Percentiles rank a stretch among this genome's conserved stretches.
phyloP scores from a whole-genome alignment of 92 coral and sea anemone species.

The Actinernus sp. region DNA sequence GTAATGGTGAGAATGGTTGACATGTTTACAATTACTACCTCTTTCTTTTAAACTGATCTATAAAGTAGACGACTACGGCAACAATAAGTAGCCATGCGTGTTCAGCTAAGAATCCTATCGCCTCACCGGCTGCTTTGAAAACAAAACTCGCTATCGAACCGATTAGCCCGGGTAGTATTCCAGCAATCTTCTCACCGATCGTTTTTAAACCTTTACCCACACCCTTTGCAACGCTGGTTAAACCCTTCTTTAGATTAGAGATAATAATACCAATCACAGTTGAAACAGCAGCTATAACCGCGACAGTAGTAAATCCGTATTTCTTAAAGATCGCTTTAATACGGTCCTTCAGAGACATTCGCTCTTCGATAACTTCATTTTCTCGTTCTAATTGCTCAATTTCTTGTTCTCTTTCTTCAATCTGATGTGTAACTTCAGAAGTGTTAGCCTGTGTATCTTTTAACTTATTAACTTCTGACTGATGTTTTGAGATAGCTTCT shows the following conservation, averaged over 20 bases:
- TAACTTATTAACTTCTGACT: too few species aligned
- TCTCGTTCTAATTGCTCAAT: conserved; percentile 23
- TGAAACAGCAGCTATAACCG: conserved; percentile 45
- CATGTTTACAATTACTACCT: conserved; percentile 5
- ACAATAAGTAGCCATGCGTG: conserved; percentile 57
- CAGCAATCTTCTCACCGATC: conserved; percentile 34
- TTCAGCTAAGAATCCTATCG: conserved; percentile 30
- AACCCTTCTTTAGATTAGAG: conserved; percentile 11
- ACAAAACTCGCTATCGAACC: conserved; percentile 56
- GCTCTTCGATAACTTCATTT: conserved; percentile 33
- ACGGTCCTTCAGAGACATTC: conserved; percentile 25
- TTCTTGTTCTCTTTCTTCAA: too few species aligned
- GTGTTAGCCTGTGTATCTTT: too few species aligned
- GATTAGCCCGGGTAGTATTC: conserved; percentile 46
- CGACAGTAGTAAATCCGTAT: conserved; percentile 43
- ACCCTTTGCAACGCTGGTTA: conserved; percentile 38
- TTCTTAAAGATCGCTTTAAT: conserved; percentile 36
- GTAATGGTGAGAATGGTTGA: too few species aligned
- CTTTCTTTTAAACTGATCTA: conserved; percentile 51
- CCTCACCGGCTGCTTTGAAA: conserved; percentile 54
- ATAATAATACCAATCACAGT: conserved; percentile 53
- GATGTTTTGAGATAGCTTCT: too few species aligned
- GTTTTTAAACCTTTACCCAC: conserved; percentile 48
- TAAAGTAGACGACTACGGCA: conserved; percentile 40
- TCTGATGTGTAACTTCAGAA: too few species aligned